Evolutionary conservation across 2,888 invertebrate species (phyloP), one percentile per base, ranked within the genome.

Genomic region (Hydroisotoma schaefferi): DNA sequence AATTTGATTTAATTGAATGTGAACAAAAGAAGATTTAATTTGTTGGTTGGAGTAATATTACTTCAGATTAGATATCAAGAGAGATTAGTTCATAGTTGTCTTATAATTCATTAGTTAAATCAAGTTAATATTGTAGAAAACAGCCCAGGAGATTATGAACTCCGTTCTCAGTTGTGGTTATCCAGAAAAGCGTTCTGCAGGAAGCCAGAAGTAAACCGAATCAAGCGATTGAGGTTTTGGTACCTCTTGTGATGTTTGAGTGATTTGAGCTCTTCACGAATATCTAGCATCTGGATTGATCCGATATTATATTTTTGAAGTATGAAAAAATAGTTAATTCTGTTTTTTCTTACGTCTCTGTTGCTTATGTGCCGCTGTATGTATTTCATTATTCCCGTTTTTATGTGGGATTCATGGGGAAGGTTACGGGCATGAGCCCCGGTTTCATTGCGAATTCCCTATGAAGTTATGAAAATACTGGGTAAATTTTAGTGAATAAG

Each of bases 121-220:
- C 15, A 8, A 10, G 33, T 33, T 8, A 33, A 33, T 33, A 8
- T 33, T 33, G 33, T n/a, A n/a, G n/a, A 33, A 6, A 33, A 33
- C 8, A 15, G 33, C 33, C 15, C 6, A 33, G 33, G 8, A 33
- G 33, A 15, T 6, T 15, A 10, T 33, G 15, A 15, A 33, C 8
- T 33, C 6, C 33, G 8, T 47, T 6, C 18, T 49, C 18, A 28
- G 22, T 29, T 20, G 15, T 20, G 37, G 15, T 52, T 8, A 25
- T 49, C 49, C 10, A 49, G 8, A 33, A 52, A 52, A 20, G 51
- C 51, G 37, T 52, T 52, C 22, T 37, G 33, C 6, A 52, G 37
- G 20, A 52, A 28, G 29, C 51, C 51, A 4, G 51, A 27, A 22
- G 51, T 52, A 37, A 52, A 52, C 2, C 28, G 51, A 37, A 52